phyloP scores from a whole-genome alignment of 2,797 vertebrate genomes.

The Falco peregrinus region DNA sequence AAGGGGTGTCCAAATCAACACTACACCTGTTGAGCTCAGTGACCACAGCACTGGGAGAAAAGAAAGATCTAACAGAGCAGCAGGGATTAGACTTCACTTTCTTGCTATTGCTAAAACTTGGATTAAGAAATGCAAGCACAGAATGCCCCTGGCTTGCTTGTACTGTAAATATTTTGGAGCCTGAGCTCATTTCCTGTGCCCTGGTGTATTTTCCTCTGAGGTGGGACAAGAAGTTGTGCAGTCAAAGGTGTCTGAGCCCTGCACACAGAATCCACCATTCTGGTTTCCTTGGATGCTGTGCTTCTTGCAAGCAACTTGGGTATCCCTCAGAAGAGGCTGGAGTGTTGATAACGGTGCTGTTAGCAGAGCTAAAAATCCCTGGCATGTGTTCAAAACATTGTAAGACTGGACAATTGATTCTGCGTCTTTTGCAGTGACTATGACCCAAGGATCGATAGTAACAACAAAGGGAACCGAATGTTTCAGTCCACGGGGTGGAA shows the following conservation, averaged over 20 bases:
- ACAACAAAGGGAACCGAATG: slow-evolving; percentile 75
- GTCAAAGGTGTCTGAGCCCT: neutral
- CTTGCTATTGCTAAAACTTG: neutral
- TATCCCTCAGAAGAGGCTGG: neutral
- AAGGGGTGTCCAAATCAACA: neutral
- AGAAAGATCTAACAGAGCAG: neutral
- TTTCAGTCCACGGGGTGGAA: slow-evolving; percentile 76
- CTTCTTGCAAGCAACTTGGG: neutral
- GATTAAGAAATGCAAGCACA: neutral
- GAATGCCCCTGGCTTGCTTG: neutral
- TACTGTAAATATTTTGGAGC: slow-evolving; percentile 28
- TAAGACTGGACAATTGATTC: neutral
- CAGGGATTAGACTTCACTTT: neutral
- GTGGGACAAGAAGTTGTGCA: neutral
- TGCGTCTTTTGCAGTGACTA: slow-evolving; percentile 71
- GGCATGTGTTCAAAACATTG: neutral
- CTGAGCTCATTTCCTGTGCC: slow-evolving; percentile 44
- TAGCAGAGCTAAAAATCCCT: neutral
- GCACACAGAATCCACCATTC: rapidly evolving
- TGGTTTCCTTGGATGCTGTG: neutral
- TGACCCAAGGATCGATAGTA: slow-evolving; percentile 69
- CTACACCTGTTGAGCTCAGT: neutral
- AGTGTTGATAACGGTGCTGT: neutral
- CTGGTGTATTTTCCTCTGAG: neutral
- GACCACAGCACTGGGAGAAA: neutral